A percentile compares a stretch with the other conserved stretches of the same genome.
Conservation (phyloP, 2,797 vertebrate species). For the Hemitrygon akajei region DNA sequence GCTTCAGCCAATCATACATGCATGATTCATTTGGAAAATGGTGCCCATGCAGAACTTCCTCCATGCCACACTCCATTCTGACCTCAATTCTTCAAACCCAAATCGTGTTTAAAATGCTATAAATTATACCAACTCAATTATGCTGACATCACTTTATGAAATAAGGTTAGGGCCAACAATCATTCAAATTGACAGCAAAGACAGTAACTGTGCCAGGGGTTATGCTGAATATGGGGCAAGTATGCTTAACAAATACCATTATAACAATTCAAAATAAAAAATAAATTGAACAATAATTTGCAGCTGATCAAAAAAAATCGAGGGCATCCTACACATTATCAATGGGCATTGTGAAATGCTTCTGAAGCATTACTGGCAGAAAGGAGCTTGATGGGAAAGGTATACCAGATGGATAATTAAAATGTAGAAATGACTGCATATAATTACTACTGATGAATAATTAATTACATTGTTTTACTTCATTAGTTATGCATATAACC, state of each 20-base stretch:
- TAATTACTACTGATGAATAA: constrained; percentile 36
- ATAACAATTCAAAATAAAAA: background rate
- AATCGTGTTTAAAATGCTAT: background rate
- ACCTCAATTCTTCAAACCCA: background rate
- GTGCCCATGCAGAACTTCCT: background rate
- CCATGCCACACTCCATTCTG: background rate
- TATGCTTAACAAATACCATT: background rate
- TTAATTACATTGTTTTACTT: constrained; percentile 36
- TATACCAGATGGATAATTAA: constrained; percentile 36
- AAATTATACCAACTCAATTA: background rate
- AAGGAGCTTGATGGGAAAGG: background rate
- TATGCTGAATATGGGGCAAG: background rate
- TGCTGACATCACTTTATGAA: background rate
- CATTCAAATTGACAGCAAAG: background rate
- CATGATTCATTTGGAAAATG: constrained; percentile 2
- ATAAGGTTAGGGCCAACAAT: background rate
- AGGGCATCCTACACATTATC: background rate
- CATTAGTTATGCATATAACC: constrained; percentile 37
- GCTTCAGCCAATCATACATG: background rate
- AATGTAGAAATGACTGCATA: constrained; percentile 31
- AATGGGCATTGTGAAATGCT: background rate
- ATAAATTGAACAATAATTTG: background rate
- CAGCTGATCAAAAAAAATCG: background rate
- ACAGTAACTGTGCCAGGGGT: background rate
- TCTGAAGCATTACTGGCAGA: background rate